phyloP scores from a whole-genome alignment of 2,888 invertebrate genomes.

The Diaperis boleti region DNA sequence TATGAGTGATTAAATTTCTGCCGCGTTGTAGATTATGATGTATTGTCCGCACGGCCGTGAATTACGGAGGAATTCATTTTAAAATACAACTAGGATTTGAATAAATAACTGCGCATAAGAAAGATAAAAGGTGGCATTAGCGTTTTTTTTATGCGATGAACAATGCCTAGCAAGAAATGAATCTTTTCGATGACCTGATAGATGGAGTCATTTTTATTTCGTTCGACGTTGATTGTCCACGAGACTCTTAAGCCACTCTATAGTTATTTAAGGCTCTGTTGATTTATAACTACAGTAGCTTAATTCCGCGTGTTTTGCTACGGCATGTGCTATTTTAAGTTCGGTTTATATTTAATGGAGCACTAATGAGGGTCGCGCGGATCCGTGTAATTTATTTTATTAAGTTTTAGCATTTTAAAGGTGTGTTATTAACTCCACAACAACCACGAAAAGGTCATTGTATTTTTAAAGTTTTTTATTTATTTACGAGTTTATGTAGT shows the following conservation, averaged over 20 bases:
- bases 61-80: conserved; percentile 5
- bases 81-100: conserved; percentile 21
- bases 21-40: conserved; percentile 8
- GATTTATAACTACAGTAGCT: conserved; percentile 32
- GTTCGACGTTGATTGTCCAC: conserved; percentile 44
- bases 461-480: no score
- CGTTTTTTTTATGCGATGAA: conserved; percentile 40
- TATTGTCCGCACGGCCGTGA: not conserved
- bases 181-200: conserved; percentile 42
- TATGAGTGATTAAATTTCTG: conserved; percentile 2
- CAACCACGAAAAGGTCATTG: no score
- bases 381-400: no score
- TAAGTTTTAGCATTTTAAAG: no score
- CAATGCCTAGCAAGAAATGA: conserved; percentile 37
- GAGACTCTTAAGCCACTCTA: conserved; percentile 37
- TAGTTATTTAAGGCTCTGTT: conserved; percentile 27
- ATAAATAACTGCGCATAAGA: conserved; percentile 38
- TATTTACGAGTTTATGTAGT: no score
- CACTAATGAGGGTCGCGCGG: no score
- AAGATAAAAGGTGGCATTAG: conserved; percentile 38
- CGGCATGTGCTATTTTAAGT: no score
- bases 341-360: no score
- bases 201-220: conserved; percentile 44
- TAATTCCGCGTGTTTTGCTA: no score
- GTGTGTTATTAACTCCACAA: no score